These are phyloP conservation scores for Pangasianodon hypophthalmus DNA, from an alignment of 2,113 vertebrate species.

Conservation along the genomic window DNA sequence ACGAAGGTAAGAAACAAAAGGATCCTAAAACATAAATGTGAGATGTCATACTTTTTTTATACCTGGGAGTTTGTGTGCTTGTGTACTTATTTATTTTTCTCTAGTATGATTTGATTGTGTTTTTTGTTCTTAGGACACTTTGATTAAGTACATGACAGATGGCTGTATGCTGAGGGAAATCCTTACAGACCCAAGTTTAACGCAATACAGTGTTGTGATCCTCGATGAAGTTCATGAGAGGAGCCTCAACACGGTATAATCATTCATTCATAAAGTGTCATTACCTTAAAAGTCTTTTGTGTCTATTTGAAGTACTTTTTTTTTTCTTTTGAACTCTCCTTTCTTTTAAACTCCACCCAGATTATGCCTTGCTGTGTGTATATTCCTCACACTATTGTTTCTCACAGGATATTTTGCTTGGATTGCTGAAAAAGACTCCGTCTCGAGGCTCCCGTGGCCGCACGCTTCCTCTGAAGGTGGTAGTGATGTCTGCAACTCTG, in stretches of 20 bases:
- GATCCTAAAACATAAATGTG: not conserved
- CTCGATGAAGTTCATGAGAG: slow-evolving; percentile 96
- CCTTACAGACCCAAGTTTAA: slow-evolving; percentile 83
- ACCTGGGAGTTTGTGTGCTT: not conserved
- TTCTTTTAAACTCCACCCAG: not conserved
- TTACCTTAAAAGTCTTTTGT: not conserved
- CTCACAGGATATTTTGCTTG: slow-evolving; percentile 90
- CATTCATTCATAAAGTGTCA: not conserved
- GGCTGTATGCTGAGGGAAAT: slow-evolving; percentile 93
- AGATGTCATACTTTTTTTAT: not conserved
- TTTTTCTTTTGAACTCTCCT: not conserved
- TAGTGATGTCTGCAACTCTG: slow-evolving; percentile 97
- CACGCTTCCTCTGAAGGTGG: slow-evolving; percentile 80
- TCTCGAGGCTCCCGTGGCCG: slow-evolving; percentile 72
- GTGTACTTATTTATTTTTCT: not conserved
- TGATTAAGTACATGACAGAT: slow-evolving; percentile 95
- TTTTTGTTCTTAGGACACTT: slow-evolving; percentile 79
- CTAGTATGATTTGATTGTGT: not conserved
- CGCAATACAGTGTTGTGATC: slow-evolving; percentile 86
- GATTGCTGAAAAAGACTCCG: slow-evolving; percentile 89
- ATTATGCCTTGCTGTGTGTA: not conserved
- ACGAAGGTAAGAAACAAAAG: slow-evolving; percentile 75
- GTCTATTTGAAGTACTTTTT: not conserved
- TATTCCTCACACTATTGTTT: slow-evolving; percentile 1
- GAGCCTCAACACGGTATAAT: slow-evolving; percentile 88